phyloP scores from a whole-genome alignment of 2,113 vertebrate species.

The Sceloporus tristichus region DNA sequence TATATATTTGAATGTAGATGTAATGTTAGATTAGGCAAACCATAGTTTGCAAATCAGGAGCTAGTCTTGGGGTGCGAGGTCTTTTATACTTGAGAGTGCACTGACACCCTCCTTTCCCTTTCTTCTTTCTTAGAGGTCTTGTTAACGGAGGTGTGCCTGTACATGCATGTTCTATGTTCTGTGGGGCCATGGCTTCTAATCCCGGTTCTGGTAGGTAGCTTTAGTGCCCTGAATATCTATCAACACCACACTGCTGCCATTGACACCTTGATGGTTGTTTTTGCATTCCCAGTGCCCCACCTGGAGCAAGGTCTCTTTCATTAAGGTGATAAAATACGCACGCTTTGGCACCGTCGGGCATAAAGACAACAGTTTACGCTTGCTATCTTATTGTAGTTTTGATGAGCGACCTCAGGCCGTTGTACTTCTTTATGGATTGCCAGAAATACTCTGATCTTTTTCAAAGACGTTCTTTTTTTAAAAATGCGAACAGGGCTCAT shows the following conservation, averaged over 20 bases:
- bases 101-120: background rate
- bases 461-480: constrained; percentile 68
- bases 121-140: too few species aligned
- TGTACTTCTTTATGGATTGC: constrained; percentile 81
- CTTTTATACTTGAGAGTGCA: background rate
- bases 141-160: too few species aligned
- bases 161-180: too few species aligned
- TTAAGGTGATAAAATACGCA: constrained; percentile 56
- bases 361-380: constrained; percentile 61
- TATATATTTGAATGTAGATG: background rate
- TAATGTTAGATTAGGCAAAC: background rate
- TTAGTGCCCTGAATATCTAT: background rate
- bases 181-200: background rate
- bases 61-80: background rate
- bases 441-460: constrained; percentile 77
- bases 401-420: constrained; percentile 81
- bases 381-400: constrained; percentile 55
- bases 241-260: constrained; percentile 15
- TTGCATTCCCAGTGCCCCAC: constrained; percentile 19
- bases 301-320: constrained; percentile 53
- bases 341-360: constrained; percentile 55
- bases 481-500: constrained; percentile 73
- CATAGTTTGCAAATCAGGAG: too few species aligned
- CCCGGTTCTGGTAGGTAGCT: too few species aligned
- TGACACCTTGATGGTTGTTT: constrained; percentile 27